Percentiles rank a stretch among this genome's conserved stretches.
Evolutionary conservation across 2,113 vertebrate species (phyloP).

Genomic region (Synchiropus splendidus): DNA sequence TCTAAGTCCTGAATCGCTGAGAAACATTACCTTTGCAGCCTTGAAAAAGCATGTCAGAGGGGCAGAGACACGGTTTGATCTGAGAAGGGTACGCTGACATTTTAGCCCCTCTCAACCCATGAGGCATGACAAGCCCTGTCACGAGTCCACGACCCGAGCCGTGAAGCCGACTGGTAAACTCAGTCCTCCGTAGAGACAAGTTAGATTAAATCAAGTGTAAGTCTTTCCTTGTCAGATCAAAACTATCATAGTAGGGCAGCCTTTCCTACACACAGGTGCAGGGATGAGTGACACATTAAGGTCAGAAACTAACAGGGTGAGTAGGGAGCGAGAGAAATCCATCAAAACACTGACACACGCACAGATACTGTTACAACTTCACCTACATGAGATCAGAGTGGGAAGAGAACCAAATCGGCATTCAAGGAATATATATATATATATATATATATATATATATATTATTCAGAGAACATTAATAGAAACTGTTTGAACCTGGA

Average conservation of each 20-base stretch:
- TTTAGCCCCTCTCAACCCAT: slow-evolving; percentile 8
- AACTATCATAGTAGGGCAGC: slow-evolving; percentile 44
- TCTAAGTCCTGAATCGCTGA: no score
- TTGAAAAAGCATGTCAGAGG: no score
- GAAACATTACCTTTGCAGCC: no score
- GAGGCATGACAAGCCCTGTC: slow-evolving; percentile 40
- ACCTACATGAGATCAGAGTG: neutral
- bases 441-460: no score
- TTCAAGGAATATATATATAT: no score
- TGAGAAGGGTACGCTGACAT: no score
- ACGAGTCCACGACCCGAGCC: slow-evolving; percentile 45
- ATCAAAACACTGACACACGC: slow-evolving; percentile 1
- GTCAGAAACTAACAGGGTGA: slow-evolving; percentile 39
- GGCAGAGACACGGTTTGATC: no score
- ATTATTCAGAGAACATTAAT: no score
- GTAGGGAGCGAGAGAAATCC: slow-evolving; percentile 13
- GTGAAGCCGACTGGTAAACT: slow-evolving; percentile 36
- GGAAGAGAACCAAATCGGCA: neutral
- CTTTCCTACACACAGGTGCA: slow-evolving; percentile 47
- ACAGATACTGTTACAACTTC: neutral
- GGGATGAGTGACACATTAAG: slow-evolving; percentile 56
- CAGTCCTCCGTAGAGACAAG: slow-evolving; percentile 37
- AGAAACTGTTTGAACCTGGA: no score
- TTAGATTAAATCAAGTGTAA: slow-evolving; percentile 56
- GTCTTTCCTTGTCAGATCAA: slow-evolving; percentile 57